Evolutionary conservation across 2,113 vertebrate genomes (phyloP), one percentile per base, ranked within the genome.

Genomic region (Ginglymostoma cirratum): DNA sequence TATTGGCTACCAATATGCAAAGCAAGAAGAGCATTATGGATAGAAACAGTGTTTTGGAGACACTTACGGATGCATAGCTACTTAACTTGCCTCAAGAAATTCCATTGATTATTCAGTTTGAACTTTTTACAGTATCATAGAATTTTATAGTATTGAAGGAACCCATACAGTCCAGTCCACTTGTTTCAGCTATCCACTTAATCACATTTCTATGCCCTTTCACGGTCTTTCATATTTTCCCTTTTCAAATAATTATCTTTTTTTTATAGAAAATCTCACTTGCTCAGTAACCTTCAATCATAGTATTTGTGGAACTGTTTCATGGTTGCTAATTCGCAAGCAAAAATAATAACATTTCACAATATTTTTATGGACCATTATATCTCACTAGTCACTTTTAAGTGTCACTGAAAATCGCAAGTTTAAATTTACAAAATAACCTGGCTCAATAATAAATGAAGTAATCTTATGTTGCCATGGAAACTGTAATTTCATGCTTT

Each of bases 351-450:
- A 61, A 27, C 34, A 94, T 42, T 69, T 70, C 93, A 94, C 27
- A 70, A 70, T 94, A 24, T 70, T 94, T 70, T 70, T 94, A 70
- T 48, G 42, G 66, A 42, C 93, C 67, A 45, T 70, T 45, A 24
- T 70, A 94, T 94, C 38, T 27, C 66, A 94, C 38, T 14, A 42
- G 42, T 23, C 45, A 70, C 66, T 48, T 6, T 14, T 45, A 45
- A 69, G 21, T 45, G 42, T 34, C 34, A 45, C 48, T 70, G 67
- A 45, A 69, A 45, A 69, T n/a, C 27, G 24, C 42, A 21, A 87
- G 23, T 87, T 19, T 87, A 55, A 52, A 90, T 90, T 90, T 61
- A 70, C 66, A 69, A 94, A 94, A 45, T 48, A 94, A 94, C 52
- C 52, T 45, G 42, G 23, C 42, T 45, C 8, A 34, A 14, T 65